Conservation (phyloP, 1,140 invertebrate species). For the Hycleus phaleratus region DNA sequence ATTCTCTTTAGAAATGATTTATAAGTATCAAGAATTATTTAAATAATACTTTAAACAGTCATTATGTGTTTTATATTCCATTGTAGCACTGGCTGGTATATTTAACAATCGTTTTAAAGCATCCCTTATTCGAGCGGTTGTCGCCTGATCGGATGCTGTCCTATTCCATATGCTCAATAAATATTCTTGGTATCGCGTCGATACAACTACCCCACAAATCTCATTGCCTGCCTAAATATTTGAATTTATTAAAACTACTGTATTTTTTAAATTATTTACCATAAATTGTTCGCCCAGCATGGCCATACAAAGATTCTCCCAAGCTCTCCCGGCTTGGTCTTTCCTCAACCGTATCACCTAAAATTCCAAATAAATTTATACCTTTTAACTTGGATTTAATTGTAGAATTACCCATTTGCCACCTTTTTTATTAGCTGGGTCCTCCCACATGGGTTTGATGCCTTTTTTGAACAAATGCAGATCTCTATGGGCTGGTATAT, state of each 20-base stretch:
- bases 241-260: not conserved
- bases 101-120: conserved; percentile 89
- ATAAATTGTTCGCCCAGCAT: conserved; percentile 98
- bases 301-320: conserved; percentile 97
- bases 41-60: conserved; percentile 39
- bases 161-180: conserved; percentile 97
- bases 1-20: not conserved
- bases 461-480: conserved; percentile 98
- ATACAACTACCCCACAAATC: conserved; percentile 96
- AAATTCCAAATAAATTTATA: conserved; percentile 5
- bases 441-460: conserved; percentile 99
- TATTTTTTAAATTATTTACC: conserved; percentile 46
- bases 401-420: conserved; percentile 81
- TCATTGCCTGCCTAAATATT: conserved; percentile 67
- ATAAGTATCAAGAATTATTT: not conserved
- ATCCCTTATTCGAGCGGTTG: conserved; percentile 87
- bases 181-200: conserved; percentile 74
- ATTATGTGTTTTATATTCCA: conserved; percentile 96
- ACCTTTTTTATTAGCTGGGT: conserved; percentile 87
- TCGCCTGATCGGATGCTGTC: conserved; percentile 79
- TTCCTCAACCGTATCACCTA: conserved; percentile 78
- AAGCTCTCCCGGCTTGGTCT: conserved; percentile 89
- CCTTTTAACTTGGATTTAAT: too few species aligned
- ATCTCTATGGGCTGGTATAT: conserved; percentile 85
- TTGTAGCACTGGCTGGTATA: conserved; percentile 81